Evolutionary conservation across 2,797 vertebrate genomes (phyloP), one percentile per base, ranked within the genome.

Genomic region (Periophthalmus magnuspinnatus): DNA sequence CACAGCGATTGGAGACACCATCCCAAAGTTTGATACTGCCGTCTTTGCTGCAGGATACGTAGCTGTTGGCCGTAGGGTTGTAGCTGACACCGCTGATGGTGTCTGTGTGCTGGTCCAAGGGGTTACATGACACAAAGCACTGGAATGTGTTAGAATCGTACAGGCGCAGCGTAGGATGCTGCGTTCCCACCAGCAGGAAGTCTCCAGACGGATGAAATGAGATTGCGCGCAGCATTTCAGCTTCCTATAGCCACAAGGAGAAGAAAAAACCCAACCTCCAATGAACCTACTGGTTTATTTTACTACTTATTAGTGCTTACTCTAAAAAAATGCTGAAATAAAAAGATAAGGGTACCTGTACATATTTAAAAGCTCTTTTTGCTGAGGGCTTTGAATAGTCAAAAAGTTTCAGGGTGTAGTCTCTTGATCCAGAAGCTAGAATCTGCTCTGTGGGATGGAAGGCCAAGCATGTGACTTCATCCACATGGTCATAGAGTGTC

Each of bases 101-200:
- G 70, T 99, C 97, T 0, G 96, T 98, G 91, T 99, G 98, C 84
- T 99, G 98, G 86, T 99, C 98, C 81, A 96, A 93, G 4, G 98
- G 97, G 80, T 98, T 99, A 86, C 96, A 98, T 10, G 97, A 99
- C 62, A 99, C 97, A 0, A 98, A 99, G 89, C 98, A 99, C 89
- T 99, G 97, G 87, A 99, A 99, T 38, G 97, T 99, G 90, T 98
- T 99, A 85, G 97, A 94, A n/a, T 99, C 98, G 0, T 99, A 99
- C 0, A 99, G 95, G 1, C 97, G 95, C 1, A 99, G 91, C 0
- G 97, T 99, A 1, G 97, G 97, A 73, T 99, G 98, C 90, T 98
- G 97, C 0, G 98, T 99, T 5, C 98, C 98, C 36, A 99, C 97
- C 34, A 99, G 88, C 63, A 99, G 93, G 84, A 94, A 99, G 92